A percentile compares a stretch with the other conserved stretches of the same genome.
Evolutionary conservation across 2,888 invertebrate species (phyloP).

Genomic region (Arrhopalites spinosus): DNA sequence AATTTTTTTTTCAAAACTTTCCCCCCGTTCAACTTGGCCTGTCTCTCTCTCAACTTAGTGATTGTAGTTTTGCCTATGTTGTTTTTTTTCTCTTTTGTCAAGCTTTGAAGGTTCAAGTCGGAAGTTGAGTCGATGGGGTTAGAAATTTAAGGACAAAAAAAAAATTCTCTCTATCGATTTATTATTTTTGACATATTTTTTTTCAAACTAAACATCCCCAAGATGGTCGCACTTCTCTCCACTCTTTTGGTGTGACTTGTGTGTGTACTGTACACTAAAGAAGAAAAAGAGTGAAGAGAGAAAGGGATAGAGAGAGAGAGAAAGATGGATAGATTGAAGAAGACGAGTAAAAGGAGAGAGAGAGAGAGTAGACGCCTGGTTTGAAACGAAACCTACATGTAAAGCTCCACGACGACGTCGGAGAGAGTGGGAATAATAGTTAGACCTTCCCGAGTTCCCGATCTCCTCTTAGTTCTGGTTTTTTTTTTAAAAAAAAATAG

Average conservation of each 20-base stretch:
- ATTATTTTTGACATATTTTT: no score
- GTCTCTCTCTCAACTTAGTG: no score
- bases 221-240: not conserved
- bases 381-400: slow-evolving; percentile 14
- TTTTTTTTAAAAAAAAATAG: no score
- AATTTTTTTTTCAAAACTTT: no score
- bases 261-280: no score
- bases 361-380: not conserved
- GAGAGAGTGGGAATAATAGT: not conserved
- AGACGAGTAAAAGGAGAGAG: slow-evolving; percentile 1
- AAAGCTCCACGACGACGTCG: slow-evolving; percentile 2
- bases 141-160: no score
- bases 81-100: no score
- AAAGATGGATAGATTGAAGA: slow-evolving; percentile 15
- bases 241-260: not conserved
- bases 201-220: not conserved
- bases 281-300: slow-evolving; percentile 1
- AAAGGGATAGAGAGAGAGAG: not conserved
- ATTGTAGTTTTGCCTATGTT: no score
- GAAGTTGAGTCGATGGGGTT: no score
- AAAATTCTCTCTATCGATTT: no score
- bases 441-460: not conserved
- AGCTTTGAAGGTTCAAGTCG: no score
- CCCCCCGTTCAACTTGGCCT: no score
- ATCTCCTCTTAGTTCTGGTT: not conserved